Conservation (phyloP, 2,113 vertebrate genomes). For the Perca flavescens region DNA sequence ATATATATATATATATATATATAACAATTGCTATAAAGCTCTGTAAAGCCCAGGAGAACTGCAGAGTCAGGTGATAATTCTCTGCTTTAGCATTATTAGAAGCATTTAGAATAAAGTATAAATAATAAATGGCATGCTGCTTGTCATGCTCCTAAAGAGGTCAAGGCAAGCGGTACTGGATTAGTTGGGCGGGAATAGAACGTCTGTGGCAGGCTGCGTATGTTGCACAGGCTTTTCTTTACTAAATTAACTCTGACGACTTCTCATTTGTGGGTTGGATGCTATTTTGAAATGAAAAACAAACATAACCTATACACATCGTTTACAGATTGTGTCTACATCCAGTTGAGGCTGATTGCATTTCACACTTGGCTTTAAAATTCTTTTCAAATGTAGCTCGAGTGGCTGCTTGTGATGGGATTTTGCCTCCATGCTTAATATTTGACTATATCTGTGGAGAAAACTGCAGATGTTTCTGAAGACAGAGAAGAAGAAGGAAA, state of each 20-base stretch:
- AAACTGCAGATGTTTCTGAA: slow-evolving; percentile 33
- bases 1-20: too few species aligned
- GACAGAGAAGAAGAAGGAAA: not conserved
- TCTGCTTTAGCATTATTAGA: not conserved
- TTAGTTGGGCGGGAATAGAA: slow-evolving; percentile 15
- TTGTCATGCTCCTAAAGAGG: slow-evolving; percentile 9
- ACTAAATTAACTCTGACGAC: not conserved
- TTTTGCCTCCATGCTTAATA: slow-evolving; percentile 18
- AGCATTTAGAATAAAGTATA: not conserved
- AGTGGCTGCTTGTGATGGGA: slow-evolving; percentile 12
- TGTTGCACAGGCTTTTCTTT: not conserved
- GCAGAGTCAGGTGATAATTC: not conserved
- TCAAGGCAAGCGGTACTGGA: slow-evolving; percentile 5
- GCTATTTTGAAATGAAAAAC: slow-evolving; percentile 10
- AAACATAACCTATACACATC: not conserved
- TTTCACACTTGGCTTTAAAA: slow-evolving; percentile 25
- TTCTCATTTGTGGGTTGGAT: not conserved
- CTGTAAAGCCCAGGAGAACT: not conserved
- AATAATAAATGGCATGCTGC: not conserved
- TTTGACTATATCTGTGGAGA: slow-evolving; percentile 33
- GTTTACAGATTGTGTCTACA: not conserved
- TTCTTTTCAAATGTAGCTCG: not conserved
- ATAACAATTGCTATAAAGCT: not conserved
- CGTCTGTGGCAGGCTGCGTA: not conserved
- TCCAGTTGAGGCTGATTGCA: slow-evolving; percentile 8